A percentile compares a stretch with the other conserved stretches of the same genome.
These are phyloP conservation scores for Rafetus swinhoei DNA, from an alignment of 2,113 vertebrate species.

Conservation along the genomic window DNA sequence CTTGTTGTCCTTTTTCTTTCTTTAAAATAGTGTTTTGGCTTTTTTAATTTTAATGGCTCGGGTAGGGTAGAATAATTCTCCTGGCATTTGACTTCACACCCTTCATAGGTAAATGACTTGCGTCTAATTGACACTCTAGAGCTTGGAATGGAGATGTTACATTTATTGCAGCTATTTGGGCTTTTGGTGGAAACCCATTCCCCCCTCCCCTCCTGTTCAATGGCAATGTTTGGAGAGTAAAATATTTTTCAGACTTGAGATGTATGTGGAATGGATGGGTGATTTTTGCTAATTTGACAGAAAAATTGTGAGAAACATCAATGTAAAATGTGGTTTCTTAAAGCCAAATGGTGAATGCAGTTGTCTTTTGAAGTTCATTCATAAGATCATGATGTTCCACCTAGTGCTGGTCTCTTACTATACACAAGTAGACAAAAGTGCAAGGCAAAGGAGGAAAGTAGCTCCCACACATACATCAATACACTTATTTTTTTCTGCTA, in stretches of 20 bases:
- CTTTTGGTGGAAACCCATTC: neutral
- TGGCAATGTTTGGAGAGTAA: neutral
- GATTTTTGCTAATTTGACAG: neutral
- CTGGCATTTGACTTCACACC: neutral
- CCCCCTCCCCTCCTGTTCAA: no score
- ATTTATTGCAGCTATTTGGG: neutral
- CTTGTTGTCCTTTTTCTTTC: no score
- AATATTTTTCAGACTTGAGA: neutral
- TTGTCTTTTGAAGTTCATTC: neutral
- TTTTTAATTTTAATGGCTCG: no score
- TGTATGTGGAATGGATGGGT: neutral
- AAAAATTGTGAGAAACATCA: neutral
- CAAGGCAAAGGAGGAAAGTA: neutral
- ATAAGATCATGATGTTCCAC: neutral
- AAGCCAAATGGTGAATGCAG: neutral
- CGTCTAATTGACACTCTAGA: neutral
- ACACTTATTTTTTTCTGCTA: neutral
- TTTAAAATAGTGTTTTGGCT: no score
- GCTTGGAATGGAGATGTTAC: neutral
- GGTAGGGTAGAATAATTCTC: neutral
- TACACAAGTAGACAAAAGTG: neutral
- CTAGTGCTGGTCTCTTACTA: neutral
- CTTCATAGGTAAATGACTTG: neutral
- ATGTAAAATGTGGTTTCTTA: neutral
- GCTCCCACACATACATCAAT: neutral